Percentiles rank a stretch among this genome's conserved stretches.
Evolutionary conservation across 2,113 vertebrate species (phyloP).

Genomic region (Hemiprocne comata): DNA sequence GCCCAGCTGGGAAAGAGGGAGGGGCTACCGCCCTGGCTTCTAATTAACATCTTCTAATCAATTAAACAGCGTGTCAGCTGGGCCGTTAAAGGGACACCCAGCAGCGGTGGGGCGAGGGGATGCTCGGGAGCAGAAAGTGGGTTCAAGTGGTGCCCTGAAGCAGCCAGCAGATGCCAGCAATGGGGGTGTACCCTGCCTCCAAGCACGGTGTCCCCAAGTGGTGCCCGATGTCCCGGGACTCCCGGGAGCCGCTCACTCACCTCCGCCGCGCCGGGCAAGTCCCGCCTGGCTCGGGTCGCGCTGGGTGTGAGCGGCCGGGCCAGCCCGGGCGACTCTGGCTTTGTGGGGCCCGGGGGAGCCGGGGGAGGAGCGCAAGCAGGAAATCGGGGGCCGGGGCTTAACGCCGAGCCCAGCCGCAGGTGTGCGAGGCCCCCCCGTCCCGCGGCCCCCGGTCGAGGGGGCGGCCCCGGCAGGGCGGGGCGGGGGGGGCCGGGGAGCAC

Average conservation of each 20-base stretch:
- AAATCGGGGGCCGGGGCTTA: slow-evolving; percentile 12
- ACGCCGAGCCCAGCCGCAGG: not conserved
- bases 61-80: not conserved
- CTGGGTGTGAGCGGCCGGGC: not conserved
- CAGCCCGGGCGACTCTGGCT: not conserved
- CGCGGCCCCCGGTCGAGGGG: not conserved
- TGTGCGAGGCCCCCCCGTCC: not conserved
- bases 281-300: not conserved
- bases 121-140: not conserved
- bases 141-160: too few species aligned
- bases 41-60: slow-evolving; percentile 29
- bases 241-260: not conserved
- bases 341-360: not conserved
- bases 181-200: not conserved
- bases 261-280: not conserved
- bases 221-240: not conserved
- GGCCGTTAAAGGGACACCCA: not conserved
- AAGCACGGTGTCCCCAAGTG: not conserved
- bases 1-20: not conserved
- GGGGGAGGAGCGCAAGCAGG: slow-evolving; percentile 29
- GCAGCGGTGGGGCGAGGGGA: fast-evolving
- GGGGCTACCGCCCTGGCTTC: not conserved
- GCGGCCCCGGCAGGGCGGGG: not conserved
- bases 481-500: not conserved
- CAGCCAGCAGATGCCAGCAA: not conserved